Evolutionary conservation across 2,888 invertebrate genomes (phyloP).

Genomic region (Habrosyne pyritoides): DNA sequence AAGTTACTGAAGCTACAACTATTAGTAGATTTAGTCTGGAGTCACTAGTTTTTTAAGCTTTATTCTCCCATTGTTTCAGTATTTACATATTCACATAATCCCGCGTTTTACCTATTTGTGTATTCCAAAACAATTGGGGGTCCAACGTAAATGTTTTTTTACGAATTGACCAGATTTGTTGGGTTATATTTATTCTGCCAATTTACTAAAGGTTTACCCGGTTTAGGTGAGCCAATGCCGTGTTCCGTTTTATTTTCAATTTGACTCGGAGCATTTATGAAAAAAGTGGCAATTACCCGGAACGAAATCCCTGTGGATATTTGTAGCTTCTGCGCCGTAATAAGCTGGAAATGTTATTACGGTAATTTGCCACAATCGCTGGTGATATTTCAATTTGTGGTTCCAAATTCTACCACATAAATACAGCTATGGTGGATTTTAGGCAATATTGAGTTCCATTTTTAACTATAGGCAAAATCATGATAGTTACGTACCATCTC

Average conservation of each 20-base stretch:
- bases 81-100: neutral
- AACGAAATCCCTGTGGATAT: neutral
- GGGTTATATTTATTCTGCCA: neutral
- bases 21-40: too few species aligned
- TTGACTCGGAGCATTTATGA: neutral
- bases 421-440: neutral
- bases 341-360: neutral
- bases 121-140: conserved; percentile 1
- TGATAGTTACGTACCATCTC: too few species aligned
- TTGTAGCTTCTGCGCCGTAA: neutral
- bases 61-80: neutral
- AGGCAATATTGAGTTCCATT: neutral
- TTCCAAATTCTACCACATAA: neutral
- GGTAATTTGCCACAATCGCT: neutral
- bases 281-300: neutral
- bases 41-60: too few species aligned
- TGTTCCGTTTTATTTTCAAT: neutral
- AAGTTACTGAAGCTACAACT: too few species aligned
- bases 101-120: neutral
- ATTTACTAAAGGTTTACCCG: neutral
- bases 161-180: neutral
- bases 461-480: too few species aligned
- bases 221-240: neutral
- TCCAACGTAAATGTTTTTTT: neutral
- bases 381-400: neutral